These are phyloP conservation scores for Macrobrachium rosenbergii DNA, from an alignment of 1,140 invertebrate species.

Conservation along the genomic window DNA sequence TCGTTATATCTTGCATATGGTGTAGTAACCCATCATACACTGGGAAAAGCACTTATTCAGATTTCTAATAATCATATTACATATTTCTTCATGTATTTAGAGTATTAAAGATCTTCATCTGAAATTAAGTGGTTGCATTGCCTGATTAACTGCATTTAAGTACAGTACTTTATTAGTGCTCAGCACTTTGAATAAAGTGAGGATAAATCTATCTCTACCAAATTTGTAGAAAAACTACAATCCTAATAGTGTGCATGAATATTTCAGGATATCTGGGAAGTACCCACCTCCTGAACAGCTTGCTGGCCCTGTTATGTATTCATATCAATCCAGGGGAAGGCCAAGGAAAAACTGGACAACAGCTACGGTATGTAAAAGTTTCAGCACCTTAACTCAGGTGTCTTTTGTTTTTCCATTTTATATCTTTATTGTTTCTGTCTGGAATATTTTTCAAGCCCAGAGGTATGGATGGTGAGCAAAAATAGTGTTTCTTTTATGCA, in stretches of 20 bases:
- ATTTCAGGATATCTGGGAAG: slow-evolving; percentile 57
- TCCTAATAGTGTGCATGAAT: neutral
- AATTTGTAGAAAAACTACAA: slow-evolving; percentile 3
- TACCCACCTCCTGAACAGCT: slow-evolving; percentile 63
- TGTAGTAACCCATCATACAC: too few species aligned
- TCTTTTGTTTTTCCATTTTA: neutral
- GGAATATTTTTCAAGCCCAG: too few species aligned
- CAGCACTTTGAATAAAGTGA: too few species aligned
- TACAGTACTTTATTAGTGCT: too few species aligned
- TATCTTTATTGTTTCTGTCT: neutral
- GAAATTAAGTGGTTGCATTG: too few species aligned
- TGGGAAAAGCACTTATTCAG: too few species aligned
- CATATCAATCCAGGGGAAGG: slow-evolving; percentile 63
- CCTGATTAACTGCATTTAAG: too few species aligned
- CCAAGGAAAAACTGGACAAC: slow-evolving; percentile 65
- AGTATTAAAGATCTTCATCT: too few species aligned
- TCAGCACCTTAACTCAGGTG: neutral
- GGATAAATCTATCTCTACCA: too few species aligned
- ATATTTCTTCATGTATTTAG: too few species aligned
- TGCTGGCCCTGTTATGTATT: slow-evolving; percentile 63
- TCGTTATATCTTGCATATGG: too few species aligned
- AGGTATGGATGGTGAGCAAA: neutral
- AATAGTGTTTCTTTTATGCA: neutral
- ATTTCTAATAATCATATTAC: too few species aligned
- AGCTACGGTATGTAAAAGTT: slow-evolving; percentile 43